Percentiles rank a stretch among this genome's conserved stretches.
Evolutionary conservation across 2,797 vertebrate species (phyloP).

Genomic region (Florisuga fusca): DNA sequence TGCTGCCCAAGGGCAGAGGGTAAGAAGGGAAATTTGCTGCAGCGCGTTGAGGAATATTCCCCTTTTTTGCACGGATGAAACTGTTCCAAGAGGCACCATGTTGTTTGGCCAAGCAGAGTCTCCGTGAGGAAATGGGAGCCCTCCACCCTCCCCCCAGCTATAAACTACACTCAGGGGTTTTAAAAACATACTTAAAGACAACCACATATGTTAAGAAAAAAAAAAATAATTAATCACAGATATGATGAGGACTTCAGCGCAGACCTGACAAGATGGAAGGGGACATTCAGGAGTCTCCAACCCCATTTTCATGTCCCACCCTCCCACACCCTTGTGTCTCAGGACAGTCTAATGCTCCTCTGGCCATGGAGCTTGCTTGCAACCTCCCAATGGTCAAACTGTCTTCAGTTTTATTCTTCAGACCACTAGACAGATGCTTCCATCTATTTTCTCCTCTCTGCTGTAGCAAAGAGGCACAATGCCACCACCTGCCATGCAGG

Average conservation of each 20-base stretch:
- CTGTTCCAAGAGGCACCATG: not conserved
- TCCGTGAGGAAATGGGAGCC: not conserved
- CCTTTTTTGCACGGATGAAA: not conserved
- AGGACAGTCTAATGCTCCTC: not conserved
- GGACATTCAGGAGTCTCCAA: too few relatives aligned
- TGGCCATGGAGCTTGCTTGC: not conserved
- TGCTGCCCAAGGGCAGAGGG: not conserved
- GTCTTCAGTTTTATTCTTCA: not conserved
- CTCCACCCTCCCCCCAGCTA: not conserved
- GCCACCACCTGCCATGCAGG: not conserved
- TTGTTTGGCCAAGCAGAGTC: not conserved
- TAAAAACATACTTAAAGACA: not conserved
- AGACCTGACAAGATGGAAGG: not conserved
- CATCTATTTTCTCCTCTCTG: not conserved
- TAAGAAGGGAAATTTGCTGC: not conserved
- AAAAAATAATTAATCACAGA: not conserved
- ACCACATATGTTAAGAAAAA: rapidly evolving
- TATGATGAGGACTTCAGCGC: rapidly evolving
- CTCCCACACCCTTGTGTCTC: not conserved
- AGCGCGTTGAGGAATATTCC: constrained; percentile 26
- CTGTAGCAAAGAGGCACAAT: not conserved
- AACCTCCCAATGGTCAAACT: not conserved
- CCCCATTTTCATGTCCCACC: not conserved
- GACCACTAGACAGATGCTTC: rapidly evolving
- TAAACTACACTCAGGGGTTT: not conserved